Conservation (phyloP, 2,113 vertebrate genomes). For the Hepsetus odoe region DNA sequence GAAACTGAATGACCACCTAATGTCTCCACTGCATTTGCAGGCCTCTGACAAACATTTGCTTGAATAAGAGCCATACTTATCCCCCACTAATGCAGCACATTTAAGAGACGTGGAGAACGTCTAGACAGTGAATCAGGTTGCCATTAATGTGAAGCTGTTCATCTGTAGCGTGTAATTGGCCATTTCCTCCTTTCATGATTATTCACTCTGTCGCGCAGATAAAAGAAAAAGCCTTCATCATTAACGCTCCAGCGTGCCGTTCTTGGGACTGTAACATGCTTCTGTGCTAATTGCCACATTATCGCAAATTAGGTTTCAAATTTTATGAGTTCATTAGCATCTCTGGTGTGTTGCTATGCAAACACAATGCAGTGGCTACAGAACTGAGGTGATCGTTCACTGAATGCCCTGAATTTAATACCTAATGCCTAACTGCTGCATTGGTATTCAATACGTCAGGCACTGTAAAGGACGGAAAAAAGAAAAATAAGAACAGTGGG, state of each 20-base stretch:
- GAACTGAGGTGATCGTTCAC: slow-evolving; percentile 32
- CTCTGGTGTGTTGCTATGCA: slow-evolving; percentile 14
- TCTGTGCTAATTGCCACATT: slow-evolving; percentile 53
- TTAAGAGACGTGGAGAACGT: neutral
- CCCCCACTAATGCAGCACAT: too few species aligned
- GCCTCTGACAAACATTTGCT: too few species aligned
- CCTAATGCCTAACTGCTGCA: neutral
- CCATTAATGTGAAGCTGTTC: slow-evolving; percentile 8
- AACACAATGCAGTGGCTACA: slow-evolving; percentile 4
- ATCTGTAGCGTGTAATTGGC: neutral
- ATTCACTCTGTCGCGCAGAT: slow-evolving; percentile 8
- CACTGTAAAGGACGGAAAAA: too few species aligned
- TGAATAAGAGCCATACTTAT: neutral
- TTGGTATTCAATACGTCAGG: too few species aligned
- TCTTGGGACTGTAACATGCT: slow-evolving; percentile 40
- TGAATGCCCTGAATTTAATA: slow-evolving; percentile 7
- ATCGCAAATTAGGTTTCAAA: slow-evolving; percentile 53
- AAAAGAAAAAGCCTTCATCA: slow-evolving; percentile 39
- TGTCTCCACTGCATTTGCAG: too few species aligned
- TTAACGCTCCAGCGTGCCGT: slow-evolving; percentile 32
- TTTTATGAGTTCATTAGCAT: slow-evolving; percentile 51
- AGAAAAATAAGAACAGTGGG: too few species aligned
- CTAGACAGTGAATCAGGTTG: neutral
- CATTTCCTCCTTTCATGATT: neutral
- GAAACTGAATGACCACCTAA: too few species aligned